Evolutionary conservation across 2,888 invertebrate genomes (phyloP).

Genomic region (Capitulum mitella): DNA sequence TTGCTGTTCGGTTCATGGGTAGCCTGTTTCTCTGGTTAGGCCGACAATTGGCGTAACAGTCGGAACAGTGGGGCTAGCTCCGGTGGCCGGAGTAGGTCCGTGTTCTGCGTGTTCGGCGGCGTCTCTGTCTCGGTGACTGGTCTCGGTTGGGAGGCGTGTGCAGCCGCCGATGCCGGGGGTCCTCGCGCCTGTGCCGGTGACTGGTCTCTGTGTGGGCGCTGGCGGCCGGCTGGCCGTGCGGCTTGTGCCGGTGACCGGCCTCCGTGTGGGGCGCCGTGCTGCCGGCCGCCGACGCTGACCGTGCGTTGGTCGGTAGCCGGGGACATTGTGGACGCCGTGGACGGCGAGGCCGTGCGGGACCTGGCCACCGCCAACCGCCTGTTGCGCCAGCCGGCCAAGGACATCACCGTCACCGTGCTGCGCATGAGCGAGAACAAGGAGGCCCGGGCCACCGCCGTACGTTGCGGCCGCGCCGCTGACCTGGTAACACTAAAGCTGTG

Average conservation of each 20-base stretch:
- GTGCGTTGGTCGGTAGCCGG: not conserved
- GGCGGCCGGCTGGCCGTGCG: not conserved
- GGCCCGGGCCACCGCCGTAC: not conserved
- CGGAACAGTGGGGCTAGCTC: no score
- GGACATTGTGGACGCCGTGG: not conserved
- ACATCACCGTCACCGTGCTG: not conserved
- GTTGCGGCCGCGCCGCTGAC: not conserved
- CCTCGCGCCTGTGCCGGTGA: not conserved
- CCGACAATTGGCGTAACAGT: no score
- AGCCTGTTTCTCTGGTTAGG: no score
- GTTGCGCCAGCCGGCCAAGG: not conserved
- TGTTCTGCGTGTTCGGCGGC: no score
- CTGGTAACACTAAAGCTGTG: no score
- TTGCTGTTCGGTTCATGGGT: no score
- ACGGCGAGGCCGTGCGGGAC: not conserved
- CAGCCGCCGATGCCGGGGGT: not conserved
- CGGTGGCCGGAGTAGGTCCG: no score
- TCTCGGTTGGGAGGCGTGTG: no score
- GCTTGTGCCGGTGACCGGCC: not conserved
- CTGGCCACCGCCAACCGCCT: conserved; percentile 19
- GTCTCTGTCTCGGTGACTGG: no score
- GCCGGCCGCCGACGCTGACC: not conserved
- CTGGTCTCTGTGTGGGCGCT: not conserved
- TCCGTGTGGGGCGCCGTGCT: not conserved
- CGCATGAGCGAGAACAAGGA: not conserved